phyloP scores from a whole-genome alignment of 2,113 vertebrate genomes.

The Dicerorhinus sumatrensis region DNA sequence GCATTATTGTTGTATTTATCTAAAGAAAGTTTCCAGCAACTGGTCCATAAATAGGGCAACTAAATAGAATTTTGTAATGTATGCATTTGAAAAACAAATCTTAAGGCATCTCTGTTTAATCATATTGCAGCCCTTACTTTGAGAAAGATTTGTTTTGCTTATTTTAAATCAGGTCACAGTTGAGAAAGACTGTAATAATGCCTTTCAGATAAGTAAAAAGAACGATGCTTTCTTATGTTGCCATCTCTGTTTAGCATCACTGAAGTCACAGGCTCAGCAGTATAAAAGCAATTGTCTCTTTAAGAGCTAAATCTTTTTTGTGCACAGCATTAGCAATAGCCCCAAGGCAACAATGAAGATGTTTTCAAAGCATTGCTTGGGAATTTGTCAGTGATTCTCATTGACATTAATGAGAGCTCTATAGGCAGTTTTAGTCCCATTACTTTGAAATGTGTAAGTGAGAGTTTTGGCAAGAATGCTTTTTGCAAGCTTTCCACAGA shows the following conservation, averaged over 20 bases:
- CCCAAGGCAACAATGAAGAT: slow-evolving; percentile 67
- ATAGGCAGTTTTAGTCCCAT: slow-evolving; percentile 1
- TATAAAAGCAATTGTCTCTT: slow-evolving; percentile 66
- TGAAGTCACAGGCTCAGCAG: slow-evolving; percentile 3
- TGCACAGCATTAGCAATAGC: slow-evolving; percentile 44
- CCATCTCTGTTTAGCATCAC: slow-evolving; percentile 49
- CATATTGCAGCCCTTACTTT: neutral
- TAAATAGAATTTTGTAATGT: neutral
- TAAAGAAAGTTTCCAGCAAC: neutral
- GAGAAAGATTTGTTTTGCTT: slow-evolving; percentile 32
- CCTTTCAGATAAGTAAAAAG: neutral
- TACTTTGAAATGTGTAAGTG: slow-evolving; percentile 60
- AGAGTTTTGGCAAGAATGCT: slow-evolving; percentile 20
- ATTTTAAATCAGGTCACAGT: slow-evolving; percentile 50
- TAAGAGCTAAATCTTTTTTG: slow-evolving; percentile 58
- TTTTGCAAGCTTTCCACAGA: slow-evolving; percentile 29
- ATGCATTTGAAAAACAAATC: neutral
- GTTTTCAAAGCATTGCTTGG: slow-evolving; percentile 60
- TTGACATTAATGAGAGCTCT: slow-evolving; percentile 50
- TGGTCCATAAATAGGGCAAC: neutral
- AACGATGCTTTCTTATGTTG: slow-evolving; percentile 29
- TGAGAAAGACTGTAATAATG: slow-evolving; percentile 23
- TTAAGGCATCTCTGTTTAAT: neutral
- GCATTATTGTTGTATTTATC: neutral
- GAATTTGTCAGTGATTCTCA: slow-evolving; percentile 60